Evolutionary conservation across 2,113 vertebrate species (phyloP).

Genomic region (Microcebus griseorufus): DNA sequence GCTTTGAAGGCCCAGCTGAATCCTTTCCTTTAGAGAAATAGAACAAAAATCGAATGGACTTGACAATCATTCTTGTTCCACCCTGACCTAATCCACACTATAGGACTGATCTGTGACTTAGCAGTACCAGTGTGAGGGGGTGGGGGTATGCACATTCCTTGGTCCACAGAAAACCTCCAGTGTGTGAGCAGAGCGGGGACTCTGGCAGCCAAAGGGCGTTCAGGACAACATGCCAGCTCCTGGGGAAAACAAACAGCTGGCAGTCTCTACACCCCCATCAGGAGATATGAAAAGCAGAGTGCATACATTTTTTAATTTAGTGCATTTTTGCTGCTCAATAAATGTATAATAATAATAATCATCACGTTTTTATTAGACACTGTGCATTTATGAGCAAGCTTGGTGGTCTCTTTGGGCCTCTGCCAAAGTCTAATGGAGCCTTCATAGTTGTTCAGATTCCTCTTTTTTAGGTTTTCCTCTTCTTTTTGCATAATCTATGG

Average conservation of each 20-base stretch:
- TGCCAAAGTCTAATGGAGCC: conserved; percentile 70
- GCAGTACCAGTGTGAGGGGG: not conserved
- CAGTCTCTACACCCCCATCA: conserved; percentile 23
- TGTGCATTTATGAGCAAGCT: conserved; percentile 69
- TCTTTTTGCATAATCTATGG: not conserved
- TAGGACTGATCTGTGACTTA: not conserved
- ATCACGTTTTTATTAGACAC: conserved; percentile 74
- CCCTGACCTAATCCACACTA: not conserved
- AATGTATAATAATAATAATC: conserved; percentile 67
- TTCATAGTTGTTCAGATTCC: conserved; percentile 45
- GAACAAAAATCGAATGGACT: not conserved
- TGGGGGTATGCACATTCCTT: not conserved
- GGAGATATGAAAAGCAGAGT: conserved; percentile 40
- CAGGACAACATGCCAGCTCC: not conserved
- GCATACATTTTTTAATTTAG: conserved; percentile 56
- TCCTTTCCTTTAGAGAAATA: conserved; percentile 27
- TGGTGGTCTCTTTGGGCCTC: conserved; percentile 75
- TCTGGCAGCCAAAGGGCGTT: not conserved
- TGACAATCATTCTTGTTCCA: not conserved
- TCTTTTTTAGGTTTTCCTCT: conserved; percentile 9
- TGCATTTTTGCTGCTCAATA: conserved; percentile 72
- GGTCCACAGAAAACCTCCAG: not conserved
- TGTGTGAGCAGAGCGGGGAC: not conserved
- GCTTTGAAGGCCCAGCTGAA: not conserved
- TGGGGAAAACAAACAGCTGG: not conserved